Percentiles rank a stretch among this genome's conserved stretches.
Conservation (phyloP, 2,113 vertebrate genomes). For the Herpetotheres cachinnans region DNA sequence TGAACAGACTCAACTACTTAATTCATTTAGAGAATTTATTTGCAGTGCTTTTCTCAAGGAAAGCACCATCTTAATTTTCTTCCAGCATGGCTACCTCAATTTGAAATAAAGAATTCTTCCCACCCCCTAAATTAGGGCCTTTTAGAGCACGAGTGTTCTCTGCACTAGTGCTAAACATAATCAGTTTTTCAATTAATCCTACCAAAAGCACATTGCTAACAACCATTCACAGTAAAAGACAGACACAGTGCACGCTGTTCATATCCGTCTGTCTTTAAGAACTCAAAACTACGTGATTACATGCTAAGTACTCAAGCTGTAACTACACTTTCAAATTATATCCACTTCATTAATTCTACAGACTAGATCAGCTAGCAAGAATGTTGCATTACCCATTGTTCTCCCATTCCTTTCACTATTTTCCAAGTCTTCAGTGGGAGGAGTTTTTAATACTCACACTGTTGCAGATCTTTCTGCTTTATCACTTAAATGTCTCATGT, state of each 20-base stretch:
- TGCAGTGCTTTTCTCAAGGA: neutral
- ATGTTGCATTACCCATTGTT: neutral
- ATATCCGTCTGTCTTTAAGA: neutral
- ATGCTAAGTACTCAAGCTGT: neutral
- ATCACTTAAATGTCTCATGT: neutral
- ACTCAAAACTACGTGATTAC: neutral
- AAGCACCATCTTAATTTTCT: neutral
- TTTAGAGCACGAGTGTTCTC: neutral
- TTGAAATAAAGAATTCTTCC: neutral
- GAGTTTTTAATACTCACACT: neutral
- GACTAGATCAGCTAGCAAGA: neutral
- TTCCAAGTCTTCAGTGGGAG: neutral
- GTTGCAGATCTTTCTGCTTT: neutral
- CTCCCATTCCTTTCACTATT: neutral
- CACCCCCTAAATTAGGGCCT: neutral
- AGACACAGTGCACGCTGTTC: neutral
- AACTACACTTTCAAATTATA: neutral
- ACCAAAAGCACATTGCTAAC: neutral
- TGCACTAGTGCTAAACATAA: neutral
- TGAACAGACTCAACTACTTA: neutral
- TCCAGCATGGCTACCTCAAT: neutral
- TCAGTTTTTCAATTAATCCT: neutral
- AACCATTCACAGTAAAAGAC: neutral
- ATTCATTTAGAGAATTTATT: neutral
- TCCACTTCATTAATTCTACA: conserved; percentile 8